These are phyloP conservation scores for Eclectus roratus DNA, from an alignment of 2,113 vertebrate genomes.

Conservation along the genomic window DNA sequence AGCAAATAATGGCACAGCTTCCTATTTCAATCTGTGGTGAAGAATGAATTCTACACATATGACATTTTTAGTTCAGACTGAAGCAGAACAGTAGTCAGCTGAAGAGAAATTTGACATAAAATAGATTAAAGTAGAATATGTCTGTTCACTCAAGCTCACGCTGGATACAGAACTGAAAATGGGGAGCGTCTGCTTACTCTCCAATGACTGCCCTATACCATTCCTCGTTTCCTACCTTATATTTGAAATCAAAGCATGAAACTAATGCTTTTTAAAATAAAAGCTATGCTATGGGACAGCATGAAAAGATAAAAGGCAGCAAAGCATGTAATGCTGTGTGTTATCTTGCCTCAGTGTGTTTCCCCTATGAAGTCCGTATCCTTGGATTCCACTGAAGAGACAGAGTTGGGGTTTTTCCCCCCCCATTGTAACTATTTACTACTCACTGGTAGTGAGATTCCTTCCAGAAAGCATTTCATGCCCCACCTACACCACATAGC, in stretches of 20 bases:
- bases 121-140: neutral
- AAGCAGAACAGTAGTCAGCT: neutral
- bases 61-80: neutral
- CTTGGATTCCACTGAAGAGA: neutral
- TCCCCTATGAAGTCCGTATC: neutral
- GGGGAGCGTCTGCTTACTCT: neutral
- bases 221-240: neutral
- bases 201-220: neutral
- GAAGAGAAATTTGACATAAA: constrained; percentile 2
- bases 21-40: neutral
- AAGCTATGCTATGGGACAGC: neutral
- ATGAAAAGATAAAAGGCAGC: neutral
- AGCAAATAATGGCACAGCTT: neutral
- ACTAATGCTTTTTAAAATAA: neutral
- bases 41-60: neutral
- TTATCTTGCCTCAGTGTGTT: neutral
- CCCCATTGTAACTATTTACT: neutral
- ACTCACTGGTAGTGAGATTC: neutral
- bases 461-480: neutral
- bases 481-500: neutral
- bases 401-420: neutral
- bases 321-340: neutral
- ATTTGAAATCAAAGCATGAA: neutral
- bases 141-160: neutral
- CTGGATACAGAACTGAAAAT: neutral